phyloP scores from a whole-genome alignment of 23 tunicate genomes.

The Diplosoma virens region DNA sequence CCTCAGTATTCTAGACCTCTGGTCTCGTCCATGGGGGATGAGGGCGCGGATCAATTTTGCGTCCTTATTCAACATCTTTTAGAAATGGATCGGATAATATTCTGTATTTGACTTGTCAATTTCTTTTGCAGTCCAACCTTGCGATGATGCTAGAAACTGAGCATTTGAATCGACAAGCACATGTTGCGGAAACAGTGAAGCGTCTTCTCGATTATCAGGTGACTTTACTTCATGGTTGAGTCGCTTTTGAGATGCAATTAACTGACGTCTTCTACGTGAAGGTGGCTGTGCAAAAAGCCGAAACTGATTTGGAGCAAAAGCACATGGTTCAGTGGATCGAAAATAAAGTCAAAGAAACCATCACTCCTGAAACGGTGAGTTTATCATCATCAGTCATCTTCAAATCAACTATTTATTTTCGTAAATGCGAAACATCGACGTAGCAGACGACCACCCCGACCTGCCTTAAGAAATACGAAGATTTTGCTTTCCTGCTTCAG shows the following conservation, averaged over 20 bases:
- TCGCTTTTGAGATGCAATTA: background rate
- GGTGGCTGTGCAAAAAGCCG: slow-evolving; percentile 84
- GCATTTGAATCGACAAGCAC: slow-evolving; percentile 62
- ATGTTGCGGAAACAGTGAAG: slow-evolving; percentile 72
- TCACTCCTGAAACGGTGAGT: slow-evolving; percentile 86
- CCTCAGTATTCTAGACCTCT: too few relatives aligned
- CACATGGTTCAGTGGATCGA: slow-evolving; percentile 98
- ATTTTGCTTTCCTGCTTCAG: too few relatives aligned
- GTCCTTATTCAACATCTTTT: too few relatives aligned
- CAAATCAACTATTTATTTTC: too few relatives aligned
- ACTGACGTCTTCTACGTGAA: background rate
- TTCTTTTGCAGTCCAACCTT: slow-evolving; percentile 55
- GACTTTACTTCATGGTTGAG: background rate
- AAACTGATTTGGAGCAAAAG: slow-evolving; percentile 61
- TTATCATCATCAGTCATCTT: too few relatives aligned
- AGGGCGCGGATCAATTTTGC: too few relatives aligned
- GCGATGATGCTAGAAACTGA: slow-evolving; percentile 96
- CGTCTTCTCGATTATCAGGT: slow-evolving; percentile 84
- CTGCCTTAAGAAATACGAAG: too few relatives aligned
- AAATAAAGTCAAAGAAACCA: slow-evolving; percentile 79
- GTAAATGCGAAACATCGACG: too few relatives aligned
- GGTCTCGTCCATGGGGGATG: too few relatives aligned
- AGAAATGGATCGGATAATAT: too few relatives aligned
- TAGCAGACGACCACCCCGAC: too few relatives aligned
- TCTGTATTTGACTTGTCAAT: too few relatives aligned